Evolutionary conservation across 2,888 invertebrate genomes (phyloP).

Genomic region (Drosophila nigricruria): DNA sequence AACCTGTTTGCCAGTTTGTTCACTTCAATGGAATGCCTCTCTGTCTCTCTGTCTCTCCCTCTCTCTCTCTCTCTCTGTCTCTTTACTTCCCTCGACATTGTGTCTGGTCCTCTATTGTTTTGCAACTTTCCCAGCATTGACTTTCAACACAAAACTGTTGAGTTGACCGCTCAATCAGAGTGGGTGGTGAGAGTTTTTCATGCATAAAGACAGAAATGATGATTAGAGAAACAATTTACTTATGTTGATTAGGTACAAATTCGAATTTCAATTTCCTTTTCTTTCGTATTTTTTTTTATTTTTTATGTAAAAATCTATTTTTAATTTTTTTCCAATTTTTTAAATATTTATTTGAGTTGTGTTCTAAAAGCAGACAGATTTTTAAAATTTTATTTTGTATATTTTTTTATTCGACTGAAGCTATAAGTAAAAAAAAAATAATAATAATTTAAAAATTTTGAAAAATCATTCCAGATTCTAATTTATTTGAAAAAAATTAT

Average conservation of each 20-base stretch:
- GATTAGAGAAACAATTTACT: not conserved
- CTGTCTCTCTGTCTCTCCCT: not conserved
- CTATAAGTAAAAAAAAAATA: no score
- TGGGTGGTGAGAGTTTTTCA: conserved; percentile 10
- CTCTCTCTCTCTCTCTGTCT: not conserved
- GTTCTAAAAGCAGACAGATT: no score
- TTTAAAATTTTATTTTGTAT: no score
- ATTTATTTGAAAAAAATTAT: not conserved
- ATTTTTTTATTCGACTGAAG: not conserved
- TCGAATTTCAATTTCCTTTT: not conserved
- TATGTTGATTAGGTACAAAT: no score
- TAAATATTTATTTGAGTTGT: no score
- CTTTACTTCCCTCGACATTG: conserved; percentile 2
- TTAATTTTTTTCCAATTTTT: not conserved
- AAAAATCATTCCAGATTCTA: no score
- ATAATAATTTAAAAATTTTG: no score
- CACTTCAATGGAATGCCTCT: conserved; percentile 28
- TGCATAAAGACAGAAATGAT: not conserved
- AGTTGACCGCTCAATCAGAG: conserved; percentile 12
- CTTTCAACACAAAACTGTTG: not conserved
- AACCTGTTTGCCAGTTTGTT: conserved; percentile 47
- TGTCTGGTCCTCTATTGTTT: conserved; percentile 10
- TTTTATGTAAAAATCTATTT: not conserved
- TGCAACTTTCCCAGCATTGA: conserved; percentile 10
- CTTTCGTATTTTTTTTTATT: no score